These are phyloP conservation scores for Theocolax elegans DNA, from an alignment of 1,140 invertebrate species.

Conservation along the genomic window DNA sequence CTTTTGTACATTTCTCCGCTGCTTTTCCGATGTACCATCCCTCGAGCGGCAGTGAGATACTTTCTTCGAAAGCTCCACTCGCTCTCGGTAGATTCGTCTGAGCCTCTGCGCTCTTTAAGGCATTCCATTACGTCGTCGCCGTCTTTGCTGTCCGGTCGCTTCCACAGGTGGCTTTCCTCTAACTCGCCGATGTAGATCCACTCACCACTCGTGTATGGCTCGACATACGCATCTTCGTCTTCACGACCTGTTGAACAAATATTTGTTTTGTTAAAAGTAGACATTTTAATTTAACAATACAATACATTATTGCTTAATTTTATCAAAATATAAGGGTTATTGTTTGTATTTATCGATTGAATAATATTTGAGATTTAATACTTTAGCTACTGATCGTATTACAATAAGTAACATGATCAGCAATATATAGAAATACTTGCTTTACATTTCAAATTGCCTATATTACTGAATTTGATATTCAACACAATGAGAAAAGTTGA, in stretches of 20 bases:
- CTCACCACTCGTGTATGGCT: slow-evolving; percentile 75
- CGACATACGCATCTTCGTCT: slow-evolving; percentile 77
- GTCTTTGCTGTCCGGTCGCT: slow-evolving; percentile 68
- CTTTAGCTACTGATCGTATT: too few relatives aligned
- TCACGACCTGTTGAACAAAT: slow-evolving; percentile 66
- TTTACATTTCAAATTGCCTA: too few relatives aligned
- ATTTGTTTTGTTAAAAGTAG: too few relatives aligned
- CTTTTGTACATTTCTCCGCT: slow-evolving; percentile 90
- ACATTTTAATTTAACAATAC: too few relatives aligned
- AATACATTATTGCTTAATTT: too few relatives aligned
- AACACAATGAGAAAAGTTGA: too few relatives aligned
- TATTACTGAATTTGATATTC: too few relatives aligned
- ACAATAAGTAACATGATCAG: too few relatives aligned
- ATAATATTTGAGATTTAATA: too few relatives aligned
- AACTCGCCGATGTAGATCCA: slow-evolving; percentile 83
- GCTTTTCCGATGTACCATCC: slow-evolving; percentile 91
- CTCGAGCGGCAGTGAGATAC: slow-evolving; percentile 87
- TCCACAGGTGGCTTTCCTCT: slow-evolving; percentile 79
- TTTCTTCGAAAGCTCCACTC: slow-evolving; percentile 87
- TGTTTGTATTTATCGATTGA: slow-evolving; percentile 1
- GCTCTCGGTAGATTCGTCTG: slow-evolving; percentile 82
- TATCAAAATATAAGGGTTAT: slow-evolving; percentile 6
- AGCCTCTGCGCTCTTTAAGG: slow-evolving; percentile 68
- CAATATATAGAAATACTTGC: too few relatives aligned
- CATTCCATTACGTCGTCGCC: slow-evolving; percentile 62